Evolutionary conservation across 2,888 invertebrate genomes (phyloP), one percentile per base, ranked within the genome.

Genomic region (Sepioteuthis lessoniana): DNA sequence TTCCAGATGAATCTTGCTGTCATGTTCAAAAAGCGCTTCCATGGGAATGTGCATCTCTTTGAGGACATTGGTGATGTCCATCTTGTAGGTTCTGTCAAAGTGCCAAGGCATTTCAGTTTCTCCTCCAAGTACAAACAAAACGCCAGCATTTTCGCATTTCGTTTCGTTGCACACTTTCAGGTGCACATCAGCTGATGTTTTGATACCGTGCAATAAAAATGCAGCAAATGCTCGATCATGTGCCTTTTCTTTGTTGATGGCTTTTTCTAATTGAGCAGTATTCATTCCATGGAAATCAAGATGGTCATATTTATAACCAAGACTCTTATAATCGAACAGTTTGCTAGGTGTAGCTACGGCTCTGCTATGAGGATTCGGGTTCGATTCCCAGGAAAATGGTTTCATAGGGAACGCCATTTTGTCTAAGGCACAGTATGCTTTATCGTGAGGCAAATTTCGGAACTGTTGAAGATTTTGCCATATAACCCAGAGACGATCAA

Each of bases 71-170:
- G 95, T 95, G 90, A 95, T 93, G 94, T 95, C 95, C 46, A 94
- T 94, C 50, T 94, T 94, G 94, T 94, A 95, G n/a, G 94, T 94
- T 38, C 94, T 91, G 46, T 94, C 90, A 94, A 95, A 95, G 35
- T 93, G 93, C 95, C 95, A 95, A 0, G 94, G 94, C 95, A 95
- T 95, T 93, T 95, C 95, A 42, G 94, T 94, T 42, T 94, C 92
- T 8, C 95, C 95, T 28, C 95, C 95, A 90, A 95, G 93, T 37
- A 95, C 93, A 90, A 95, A 95, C 93, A 95, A 94, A n/a, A 94
- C 94, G 3, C 95, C 95, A 10, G 95, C 95, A 42, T 93, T n/a
- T 76, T 90, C 47, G 46, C 91, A 37, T 25, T 28, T 35, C 19
- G n/a, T 55, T 7, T 93, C 94, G 0, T 46, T 50, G 38, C 94